Evolutionary conservation across 2,113 vertebrate genomes (phyloP), one percentile per base, ranked within the genome.

Genomic region (Butorides virescens): DNA sequence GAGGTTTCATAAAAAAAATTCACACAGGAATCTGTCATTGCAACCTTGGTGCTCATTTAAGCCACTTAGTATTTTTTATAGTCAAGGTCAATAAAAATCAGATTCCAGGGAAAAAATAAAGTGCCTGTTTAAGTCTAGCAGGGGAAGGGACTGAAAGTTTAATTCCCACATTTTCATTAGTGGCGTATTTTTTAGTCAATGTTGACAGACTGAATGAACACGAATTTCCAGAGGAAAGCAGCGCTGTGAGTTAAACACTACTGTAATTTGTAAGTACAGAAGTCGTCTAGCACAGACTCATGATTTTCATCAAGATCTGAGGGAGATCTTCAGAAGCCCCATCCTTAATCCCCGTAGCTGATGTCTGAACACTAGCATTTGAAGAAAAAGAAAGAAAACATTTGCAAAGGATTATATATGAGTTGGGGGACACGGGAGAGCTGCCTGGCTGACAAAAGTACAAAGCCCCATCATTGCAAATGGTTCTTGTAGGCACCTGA

Each of bases 31-130:
- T 83, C 84, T 90, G 67, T 73, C 93, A 92, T 74, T 92, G 92
- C 88, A 97, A 93, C 87, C 81, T 74, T 42, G 66, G 55, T 34
- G 55, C 56, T 90, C 86, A 94, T 92, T 97, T 93, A 95, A 97
- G 95, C 86, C 91, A 90, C 81, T 97, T 93, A 82, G 83, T 97
- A 96, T 95, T 90, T 88, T 94, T 96, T 95, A 93, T 86, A 87
- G 75, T 93, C 81, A 66, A 92, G 76, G 80, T 83, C 86, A 93
- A 88, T 92, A 88, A 95, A 96, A 97, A 97, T 97, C 94, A 94
- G 83, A 88, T 96, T 95, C 65, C 58, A 66, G 0, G 1, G 27
- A 9, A 74, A 88, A 95, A 88, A 58, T n/a, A 37, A 87, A 85
- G 62, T 37, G 46, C 50, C 42, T 59, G 27, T 46, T 85, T 74